Conservation (phyloP, 1,140 invertebrate species). For the Drosophila ironensis region DNA sequence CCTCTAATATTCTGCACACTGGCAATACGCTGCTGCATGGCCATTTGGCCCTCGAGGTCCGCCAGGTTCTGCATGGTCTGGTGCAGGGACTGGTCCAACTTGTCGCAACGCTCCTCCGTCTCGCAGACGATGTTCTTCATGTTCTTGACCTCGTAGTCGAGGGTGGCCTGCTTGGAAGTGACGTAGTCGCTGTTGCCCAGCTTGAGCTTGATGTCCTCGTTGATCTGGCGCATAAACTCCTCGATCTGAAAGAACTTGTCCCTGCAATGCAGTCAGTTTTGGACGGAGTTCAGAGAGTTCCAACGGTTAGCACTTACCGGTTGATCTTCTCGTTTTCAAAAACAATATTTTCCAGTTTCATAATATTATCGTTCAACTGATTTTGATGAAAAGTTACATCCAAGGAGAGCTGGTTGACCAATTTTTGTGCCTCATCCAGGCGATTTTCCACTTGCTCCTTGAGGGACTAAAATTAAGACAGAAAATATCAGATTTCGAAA, state of each 20-base stretch:
- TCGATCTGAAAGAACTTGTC: slow-evolving; percentile 75
- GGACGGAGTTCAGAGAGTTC: no score
- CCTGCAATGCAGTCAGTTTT: slow-evolving; percentile 27
- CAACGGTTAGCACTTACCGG: slow-evolving; percentile 34
- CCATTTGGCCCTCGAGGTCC: slow-evolving; percentile 74
- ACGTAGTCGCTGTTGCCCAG: slow-evolving; percentile 47
- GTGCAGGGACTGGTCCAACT: slow-evolving; percentile 61
- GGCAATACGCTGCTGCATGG: slow-evolving; percentile 68
- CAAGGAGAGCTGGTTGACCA: slow-evolving; percentile 62
- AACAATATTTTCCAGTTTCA: slow-evolving; percentile 72
- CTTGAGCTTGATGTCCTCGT: slow-evolving; percentile 68
- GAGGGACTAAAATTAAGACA: slow-evolving; percentile 22
- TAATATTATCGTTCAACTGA: slow-evolving; percentile 71
- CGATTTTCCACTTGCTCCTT: slow-evolving; percentile 61
- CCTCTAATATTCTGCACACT: slow-evolving; percentile 71
- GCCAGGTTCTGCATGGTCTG: slow-evolving; percentile 67
- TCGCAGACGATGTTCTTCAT: slow-evolving; percentile 80
- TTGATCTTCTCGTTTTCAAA: slow-evolving; percentile 65
- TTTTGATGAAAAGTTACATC: slow-evolving; percentile 71
- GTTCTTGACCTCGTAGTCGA: slow-evolving; percentile 79
- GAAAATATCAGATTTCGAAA: not conserved
- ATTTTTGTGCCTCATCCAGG: slow-evolving; percentile 61
- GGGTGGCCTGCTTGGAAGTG: slow-evolving; percentile 62
- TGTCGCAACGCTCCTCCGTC: slow-evolving; percentile 79
- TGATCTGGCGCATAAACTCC: slow-evolving; percentile 66